Evolutionary conservation across 2,113 vertebrate genomes (phyloP), one percentile per base, ranked within the genome.

Genomic region (Festucalex cinctus): DNA sequence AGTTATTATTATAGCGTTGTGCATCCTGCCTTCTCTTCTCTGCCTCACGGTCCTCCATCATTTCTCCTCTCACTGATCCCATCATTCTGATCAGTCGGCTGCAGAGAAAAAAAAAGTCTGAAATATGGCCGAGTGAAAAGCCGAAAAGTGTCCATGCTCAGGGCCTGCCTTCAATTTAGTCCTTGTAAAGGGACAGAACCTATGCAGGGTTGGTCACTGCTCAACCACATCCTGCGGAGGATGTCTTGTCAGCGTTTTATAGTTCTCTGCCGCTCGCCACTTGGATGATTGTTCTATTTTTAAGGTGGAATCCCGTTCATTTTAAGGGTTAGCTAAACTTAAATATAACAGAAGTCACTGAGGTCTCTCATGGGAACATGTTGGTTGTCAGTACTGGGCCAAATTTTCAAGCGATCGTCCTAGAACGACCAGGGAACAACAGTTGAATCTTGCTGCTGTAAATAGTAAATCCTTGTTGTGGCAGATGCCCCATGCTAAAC

Each of bases 1-100:
- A 73, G 78, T 83, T 81, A 83, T 83, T 81, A 83, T 79, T 69
- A 76, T 79, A 73, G 72, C 12, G 9, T 44, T 60, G 63, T 76
- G 54, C 73, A 77, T 67, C 75, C 71, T 72, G 20, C 73, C 62
- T 68, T 70, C 62, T 44, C 58, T 24, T 20, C 22, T 28, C 28
- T 73, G 49, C 71, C 24, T 77, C 14, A 22, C 63, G 14, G 73
- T 68, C 68, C 28, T 69, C 81, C 51, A 17, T 77, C 65, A 59
- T 82, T 71, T 46, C 51, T 32, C 67, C 73, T 68, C 67, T 67
- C 39, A 17, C 63, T 56, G 51, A 78, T 83, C 66, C 70, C 60
- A 68, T 79, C 79, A 61, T 85, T 28, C 59, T 41, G 59, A 61
- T 13, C 70, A 75, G n/a, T 48, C 44, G 53, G 51, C 44, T 22